Percentiles rank a stretch among this genome's conserved stretches.
Evolutionary conservation across 2,797 vertebrate species (phyloP).

Genomic region (Manis javanica): DNA sequence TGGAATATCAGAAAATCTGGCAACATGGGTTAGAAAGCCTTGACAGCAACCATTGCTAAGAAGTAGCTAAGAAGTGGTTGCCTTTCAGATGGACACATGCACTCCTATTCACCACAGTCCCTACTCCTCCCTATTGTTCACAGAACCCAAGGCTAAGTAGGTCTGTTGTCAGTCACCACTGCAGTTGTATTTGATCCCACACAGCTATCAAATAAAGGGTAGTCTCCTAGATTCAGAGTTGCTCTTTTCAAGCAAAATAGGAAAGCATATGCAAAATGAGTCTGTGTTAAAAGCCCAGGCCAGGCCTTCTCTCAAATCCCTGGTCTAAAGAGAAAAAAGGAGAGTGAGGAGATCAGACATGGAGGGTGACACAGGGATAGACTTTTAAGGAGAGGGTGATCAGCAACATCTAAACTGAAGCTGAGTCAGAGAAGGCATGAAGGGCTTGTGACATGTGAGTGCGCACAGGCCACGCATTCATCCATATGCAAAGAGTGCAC

Average conservation of each 20-base stretch:
- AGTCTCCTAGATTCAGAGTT: not conserved
- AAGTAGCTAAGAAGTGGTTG: not conserved
- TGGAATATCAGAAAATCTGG: not conserved
- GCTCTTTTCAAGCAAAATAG: not conserved
- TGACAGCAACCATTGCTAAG: not conserved
- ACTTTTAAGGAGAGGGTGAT: not conserved
- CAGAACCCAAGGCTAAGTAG: not conserved
- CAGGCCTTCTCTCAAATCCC: not conserved
- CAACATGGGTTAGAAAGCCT: not conserved
- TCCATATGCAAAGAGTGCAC: not conserved
- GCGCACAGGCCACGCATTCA: not conserved
- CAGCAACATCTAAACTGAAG: not conserved
- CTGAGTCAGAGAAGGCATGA: not conserved
- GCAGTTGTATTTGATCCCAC: not conserved
- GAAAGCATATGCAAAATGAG: not conserved
- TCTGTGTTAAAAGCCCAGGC: not conserved
- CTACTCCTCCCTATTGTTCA: not conserved
- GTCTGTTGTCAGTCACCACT: not conserved
- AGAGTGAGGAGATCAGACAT: not conserved
- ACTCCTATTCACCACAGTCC: not conserved
- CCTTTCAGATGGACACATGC: not conserved
- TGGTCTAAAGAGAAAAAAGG: not conserved
- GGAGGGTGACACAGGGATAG: not conserved
- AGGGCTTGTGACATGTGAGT: not conserved
- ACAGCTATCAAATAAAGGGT: not conserved